phyloP scores from a whole-genome alignment of 1,140 invertebrate genomes.

The Meloidogyne chitwoodi region DNA sequence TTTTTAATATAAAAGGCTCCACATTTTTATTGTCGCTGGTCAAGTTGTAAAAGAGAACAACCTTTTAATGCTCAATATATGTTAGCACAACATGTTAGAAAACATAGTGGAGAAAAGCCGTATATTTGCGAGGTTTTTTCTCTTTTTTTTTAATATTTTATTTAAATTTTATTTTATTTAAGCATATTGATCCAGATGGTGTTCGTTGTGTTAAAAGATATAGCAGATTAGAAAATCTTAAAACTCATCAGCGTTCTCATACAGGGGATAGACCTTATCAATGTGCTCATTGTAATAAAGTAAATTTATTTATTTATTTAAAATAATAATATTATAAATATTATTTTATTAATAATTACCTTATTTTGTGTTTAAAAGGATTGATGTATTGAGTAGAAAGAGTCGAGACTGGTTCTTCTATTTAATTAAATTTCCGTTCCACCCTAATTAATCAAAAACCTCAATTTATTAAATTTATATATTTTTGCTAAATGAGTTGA shows the following conservation, averaged over 20 bases:
- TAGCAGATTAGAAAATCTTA: constrained; percentile 90
- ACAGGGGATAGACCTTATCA: constrained; percentile 98
- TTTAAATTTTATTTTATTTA: too few relatives aligned
- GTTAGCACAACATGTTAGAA: constrained; percentile 94
- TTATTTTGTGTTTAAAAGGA: too few relatives aligned
- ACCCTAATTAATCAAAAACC: too few relatives aligned
- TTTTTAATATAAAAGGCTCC: not conserved
- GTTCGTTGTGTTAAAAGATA: constrained; percentile 83
- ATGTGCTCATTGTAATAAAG: constrained; percentile 93
- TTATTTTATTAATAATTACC: too few relatives aligned
- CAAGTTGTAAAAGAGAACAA: constrained; percentile 26
- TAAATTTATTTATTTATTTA: not conserved
- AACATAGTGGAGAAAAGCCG: constrained; percentile 97
- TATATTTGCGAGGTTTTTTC: constrained; percentile 86
- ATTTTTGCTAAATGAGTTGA: too few relatives aligned
- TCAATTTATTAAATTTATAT: too few relatives aligned
- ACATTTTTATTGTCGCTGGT: constrained; percentile 33
- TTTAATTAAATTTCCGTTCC: too few relatives aligned
- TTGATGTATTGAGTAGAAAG: too few relatives aligned
- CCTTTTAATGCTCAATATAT: constrained; percentile 99
- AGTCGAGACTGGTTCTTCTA: too few relatives aligned
- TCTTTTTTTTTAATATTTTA: too few relatives aligned
- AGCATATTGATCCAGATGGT: constrained; percentile 75
- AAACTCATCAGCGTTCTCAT: constrained; percentile 80
- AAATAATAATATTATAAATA: too few relatives aligned